Percentiles rank a stretch among this genome's conserved stretches.
Conservation (phyloP, 2,888 invertebrate species). For the Leucophenga montana region DNA sequence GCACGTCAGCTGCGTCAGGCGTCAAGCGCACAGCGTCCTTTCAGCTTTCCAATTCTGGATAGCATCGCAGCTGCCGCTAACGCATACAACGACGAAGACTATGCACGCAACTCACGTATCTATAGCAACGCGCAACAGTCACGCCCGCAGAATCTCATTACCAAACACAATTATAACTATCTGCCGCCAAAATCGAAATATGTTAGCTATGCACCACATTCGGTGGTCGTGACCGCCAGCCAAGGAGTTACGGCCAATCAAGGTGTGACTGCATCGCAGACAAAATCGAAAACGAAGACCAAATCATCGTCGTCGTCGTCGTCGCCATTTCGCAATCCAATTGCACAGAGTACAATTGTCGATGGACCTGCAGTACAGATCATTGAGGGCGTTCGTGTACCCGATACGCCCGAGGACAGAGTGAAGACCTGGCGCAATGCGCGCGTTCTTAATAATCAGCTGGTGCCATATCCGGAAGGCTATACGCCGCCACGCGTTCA, state of each 20-base stretch:
- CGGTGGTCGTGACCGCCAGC: slow-evolving; percentile 58
- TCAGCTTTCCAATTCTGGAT: slow-evolving; percentile 49
- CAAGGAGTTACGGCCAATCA: slow-evolving; percentile 54
- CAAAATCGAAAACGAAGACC: not conserved
- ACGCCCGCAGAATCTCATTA: slow-evolving; percentile 60
- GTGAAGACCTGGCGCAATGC: slow-evolving; percentile 89
- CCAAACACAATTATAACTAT: slow-evolving; percentile 60
- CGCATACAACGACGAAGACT: slow-evolving; percentile 34
- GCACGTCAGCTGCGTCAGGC: slow-evolving; percentile 49
- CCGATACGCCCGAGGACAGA: slow-evolving; percentile 87
- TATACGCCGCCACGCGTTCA: slow-evolving; percentile 78
- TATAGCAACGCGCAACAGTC: slow-evolving; percentile 42
- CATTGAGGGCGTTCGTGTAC: slow-evolving; percentile 83
- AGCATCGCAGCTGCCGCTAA: slow-evolving; percentile 46
- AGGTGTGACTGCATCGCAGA: slow-evolving; percentile 44
- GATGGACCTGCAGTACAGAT: slow-evolving; percentile 75
- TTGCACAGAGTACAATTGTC: slow-evolving; percentile 57
- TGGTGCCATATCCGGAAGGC: slow-evolving; percentile 83
- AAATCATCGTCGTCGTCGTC: slow-evolving; percentile 5
- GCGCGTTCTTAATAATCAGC: slow-evolving; percentile 87
- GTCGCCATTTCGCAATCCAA: slow-evolving; percentile 55
- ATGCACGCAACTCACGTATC: slow-evolving; percentile 47
- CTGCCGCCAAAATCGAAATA: slow-evolving; percentile 52
- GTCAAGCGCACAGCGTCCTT: slow-evolving; percentile 31
- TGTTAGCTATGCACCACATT: slow-evolving; percentile 58